Base-by-base conservation (phyloP, 2,797 vertebrate species). In the Bryconaethiops microstoma region DNA sequence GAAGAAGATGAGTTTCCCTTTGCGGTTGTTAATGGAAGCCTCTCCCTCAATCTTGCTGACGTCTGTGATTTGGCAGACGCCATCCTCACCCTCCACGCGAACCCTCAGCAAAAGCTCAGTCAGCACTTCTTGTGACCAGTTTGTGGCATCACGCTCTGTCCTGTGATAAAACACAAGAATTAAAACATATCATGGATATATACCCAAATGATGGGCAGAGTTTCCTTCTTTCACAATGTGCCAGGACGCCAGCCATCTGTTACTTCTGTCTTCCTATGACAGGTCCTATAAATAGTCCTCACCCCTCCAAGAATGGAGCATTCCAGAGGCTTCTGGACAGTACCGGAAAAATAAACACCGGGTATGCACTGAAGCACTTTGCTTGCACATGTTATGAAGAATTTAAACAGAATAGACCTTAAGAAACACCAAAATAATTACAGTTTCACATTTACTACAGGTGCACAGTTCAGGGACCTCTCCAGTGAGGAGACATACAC, bases 1-100 rank as follows among this genome's bases (percentile, higher is more conserved):
- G 84, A 99, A 99, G 89, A 97, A 98, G 77, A 99, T 99, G 35
- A 99, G 96, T 85, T 99, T 99, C 78, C 97, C 97, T 91, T 99
- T 99, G 84, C 98, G 96, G 84, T 99, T 99, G 90, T 99, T 99
- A 86, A 99, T 98, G 0, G 97, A 99, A 0, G 98, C 98, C 84
- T 99, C 97, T 72, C 97, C 97, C 5, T 99, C 97, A 80, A 96
- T 86, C 72, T 95, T 96, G 86, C 91, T 94, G 83, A 99, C 96
- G 80, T 99, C 98, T 0, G 97, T 97, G 88, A 99, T 96, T 84
- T 98, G 96, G 12, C 98, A 99, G 0, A 74, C 86, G 8, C 98
- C 98, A 7, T 97, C 96, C 1, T 95, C 95, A 0, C 92, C 90
- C 84, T 96, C 95, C 87, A 96, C 96, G 1, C 69, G 90, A 84